A percentile compares a stretch with the other conserved stretches of the same genome.
Evolutionary conservation across 2,113 vertebrate species (phyloP).

Genomic region (Chitala chitala): DNA sequence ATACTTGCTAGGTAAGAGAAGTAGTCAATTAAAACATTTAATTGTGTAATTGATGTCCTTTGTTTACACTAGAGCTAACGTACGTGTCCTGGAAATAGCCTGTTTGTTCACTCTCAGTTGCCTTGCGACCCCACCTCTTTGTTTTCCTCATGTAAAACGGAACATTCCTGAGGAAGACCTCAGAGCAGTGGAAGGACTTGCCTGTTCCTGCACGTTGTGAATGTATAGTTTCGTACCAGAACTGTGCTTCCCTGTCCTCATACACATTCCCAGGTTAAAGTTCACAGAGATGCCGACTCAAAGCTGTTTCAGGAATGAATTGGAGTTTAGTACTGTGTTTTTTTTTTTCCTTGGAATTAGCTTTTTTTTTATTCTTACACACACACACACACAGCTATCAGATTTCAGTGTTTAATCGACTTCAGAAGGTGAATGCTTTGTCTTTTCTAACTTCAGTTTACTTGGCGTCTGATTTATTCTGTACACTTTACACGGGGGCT

Average conservation of each 20-base stretch:
- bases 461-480: neutral
- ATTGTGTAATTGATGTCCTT: neutral
- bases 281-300: no score
- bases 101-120: neutral
- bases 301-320: no score
- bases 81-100: neutral
- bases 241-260: neutral
- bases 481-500: no score
- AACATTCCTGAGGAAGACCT: neutral
- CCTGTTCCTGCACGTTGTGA: neutral
- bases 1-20: neutral
- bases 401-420: neutral
- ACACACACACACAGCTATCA: neutral
- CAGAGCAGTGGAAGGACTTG: neutral
- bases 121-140: neutral
- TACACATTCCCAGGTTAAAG: slow-evolving; percentile 13
- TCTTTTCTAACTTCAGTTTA: neutral
- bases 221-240: slow-evolving; percentile 8
- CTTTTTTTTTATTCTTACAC: neutral
- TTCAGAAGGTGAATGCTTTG: neutral
- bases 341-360: neutral
- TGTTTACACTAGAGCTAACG: slow-evolving; percentile 6
- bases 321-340: neutral
- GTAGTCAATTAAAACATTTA: neutral
- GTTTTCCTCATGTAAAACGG: neutral